These are phyloP conservation scores for Dendrocincla fuliginosa DNA, from an alignment of 2,797 vertebrate genomes.

Conservation along the genomic window DNA sequence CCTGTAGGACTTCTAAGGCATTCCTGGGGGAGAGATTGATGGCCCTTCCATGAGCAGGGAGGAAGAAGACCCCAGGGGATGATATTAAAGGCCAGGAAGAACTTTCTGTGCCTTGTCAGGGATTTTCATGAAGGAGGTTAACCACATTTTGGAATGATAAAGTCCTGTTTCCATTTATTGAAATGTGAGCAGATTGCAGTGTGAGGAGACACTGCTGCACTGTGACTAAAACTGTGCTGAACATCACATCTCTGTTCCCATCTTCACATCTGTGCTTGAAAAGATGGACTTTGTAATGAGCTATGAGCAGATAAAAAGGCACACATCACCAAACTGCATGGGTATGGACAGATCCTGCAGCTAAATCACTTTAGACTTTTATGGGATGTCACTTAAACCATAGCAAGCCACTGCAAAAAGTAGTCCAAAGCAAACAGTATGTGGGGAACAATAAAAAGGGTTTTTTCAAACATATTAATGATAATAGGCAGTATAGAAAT, in stretches of 20 bases:
- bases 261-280: neutral
- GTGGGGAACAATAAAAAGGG: neutral
- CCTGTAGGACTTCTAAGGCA: neutral
- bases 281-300: neutral
- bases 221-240: neutral
- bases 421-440: neutral
- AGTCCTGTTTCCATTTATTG: neutral
- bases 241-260: neutral
- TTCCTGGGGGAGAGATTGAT: fast-evolving
- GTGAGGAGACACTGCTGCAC: neutral
- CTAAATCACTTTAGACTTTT: neutral
- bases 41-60: fast-evolving
- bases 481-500: neutral
- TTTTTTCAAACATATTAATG: neutral
- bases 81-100: neutral
- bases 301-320: neutral
- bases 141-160: neutral
- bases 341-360: neutral
- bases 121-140: neutral
- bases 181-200: neutral
- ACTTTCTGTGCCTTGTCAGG: neutral
- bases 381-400: neutral
- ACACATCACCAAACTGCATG: neutral
- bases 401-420: neutral
- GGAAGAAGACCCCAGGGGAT: neutral